Conservation (phyloP, 2,888 invertebrate genomes). For the Chalcosyrphus nemorum region DNA sequence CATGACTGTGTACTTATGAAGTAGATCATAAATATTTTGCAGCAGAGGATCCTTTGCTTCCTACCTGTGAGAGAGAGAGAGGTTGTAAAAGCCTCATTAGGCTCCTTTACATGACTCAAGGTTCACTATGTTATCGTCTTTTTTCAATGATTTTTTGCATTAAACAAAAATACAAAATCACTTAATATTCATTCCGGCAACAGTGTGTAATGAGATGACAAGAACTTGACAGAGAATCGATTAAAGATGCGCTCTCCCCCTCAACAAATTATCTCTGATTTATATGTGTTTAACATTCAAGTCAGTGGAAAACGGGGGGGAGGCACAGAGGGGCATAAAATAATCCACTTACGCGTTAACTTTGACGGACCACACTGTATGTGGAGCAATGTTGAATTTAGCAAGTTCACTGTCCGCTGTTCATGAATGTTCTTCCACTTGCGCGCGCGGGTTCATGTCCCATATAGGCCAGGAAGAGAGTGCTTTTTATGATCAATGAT, state of each 20-base stretch:
- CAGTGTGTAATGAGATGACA: slow-evolving; percentile 15
- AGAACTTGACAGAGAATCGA: slow-evolving; percentile 30
- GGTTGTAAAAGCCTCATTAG: neutral
- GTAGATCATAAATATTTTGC: neutral
- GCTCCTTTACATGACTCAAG: neutral
- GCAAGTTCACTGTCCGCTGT: slow-evolving; percentile 58
- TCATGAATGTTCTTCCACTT: neutral
- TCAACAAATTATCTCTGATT: slow-evolving; percentile 20
- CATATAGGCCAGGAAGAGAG: slow-evolving; percentile 37
- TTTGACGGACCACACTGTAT: slow-evolving; percentile 2
- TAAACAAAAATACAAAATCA: neutral
- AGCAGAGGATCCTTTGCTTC: neutral
- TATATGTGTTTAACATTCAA: too few species aligned
- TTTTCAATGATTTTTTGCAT: neutral
- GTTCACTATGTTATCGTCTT: neutral
- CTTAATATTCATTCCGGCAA: slow-evolving; percentile 52
- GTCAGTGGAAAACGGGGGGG: too few species aligned
- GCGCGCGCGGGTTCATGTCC: slow-evolving; percentile 2
- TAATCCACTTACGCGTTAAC: slow-evolving; percentile 39
- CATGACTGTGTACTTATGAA: neutral
- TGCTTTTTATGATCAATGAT: slow-evolving; percentile 8
- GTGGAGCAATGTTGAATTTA: slow-evolving; percentile 30
- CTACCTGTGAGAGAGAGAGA: neutral
- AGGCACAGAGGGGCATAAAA: neutral
- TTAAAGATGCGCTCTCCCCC: slow-evolving; percentile 30